These are phyloP conservation scores for Ophioninae sp. DNA, from an alignment of 2,888 invertebrate species.

Conservation along the genomic window DNA sequence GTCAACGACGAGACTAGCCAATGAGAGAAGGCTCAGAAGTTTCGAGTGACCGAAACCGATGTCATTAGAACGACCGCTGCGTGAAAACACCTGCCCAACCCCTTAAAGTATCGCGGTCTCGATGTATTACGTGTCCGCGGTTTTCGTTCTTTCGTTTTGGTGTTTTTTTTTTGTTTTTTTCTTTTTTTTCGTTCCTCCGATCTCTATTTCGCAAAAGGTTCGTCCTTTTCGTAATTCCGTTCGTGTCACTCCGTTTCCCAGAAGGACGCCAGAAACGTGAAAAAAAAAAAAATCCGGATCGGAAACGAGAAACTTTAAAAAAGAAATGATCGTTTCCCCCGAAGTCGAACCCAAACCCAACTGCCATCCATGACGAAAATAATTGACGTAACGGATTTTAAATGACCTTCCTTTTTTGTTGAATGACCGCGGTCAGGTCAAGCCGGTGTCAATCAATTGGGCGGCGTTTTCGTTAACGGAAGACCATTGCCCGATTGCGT, in stretches of 20 bases:
- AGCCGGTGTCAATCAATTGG: slow-evolving; percentile 98
- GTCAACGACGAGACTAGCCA: slow-evolving; percentile 28
- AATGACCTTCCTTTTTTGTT: not conserved
- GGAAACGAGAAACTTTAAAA: not conserved
- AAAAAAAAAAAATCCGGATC: not conserved
- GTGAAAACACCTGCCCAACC: slow-evolving; percentile 70
- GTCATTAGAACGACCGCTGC: slow-evolving; percentile 71
- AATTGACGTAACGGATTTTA: slow-evolving; percentile 32
- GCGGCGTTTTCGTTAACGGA: slow-evolving; percentile 98
- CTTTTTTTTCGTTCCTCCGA: no score
- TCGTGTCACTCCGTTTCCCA: slow-evolving; percentile 44
- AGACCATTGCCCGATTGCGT: slow-evolving; percentile 98
- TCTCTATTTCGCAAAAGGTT: slow-evolving; percentile 36
- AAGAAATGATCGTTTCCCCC: not conserved
- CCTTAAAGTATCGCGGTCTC: slow-evolving; percentile 50
- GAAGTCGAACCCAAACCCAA: no score
- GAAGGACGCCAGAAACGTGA: slow-evolving; percentile 2
- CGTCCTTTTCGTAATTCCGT: not conserved
- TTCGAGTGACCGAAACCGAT: slow-evolving; percentile 62
- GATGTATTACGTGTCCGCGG: not conserved
- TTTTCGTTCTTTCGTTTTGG: no score
- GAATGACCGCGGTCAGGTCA: slow-evolving; percentile 89
- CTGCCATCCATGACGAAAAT: not conserved
- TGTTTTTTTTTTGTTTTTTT: no score
- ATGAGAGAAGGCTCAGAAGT: slow-evolving; percentile 54